phyloP scores from a whole-genome alignment of 1,140 invertebrate species.

The Phocides pigmalion region DNA sequence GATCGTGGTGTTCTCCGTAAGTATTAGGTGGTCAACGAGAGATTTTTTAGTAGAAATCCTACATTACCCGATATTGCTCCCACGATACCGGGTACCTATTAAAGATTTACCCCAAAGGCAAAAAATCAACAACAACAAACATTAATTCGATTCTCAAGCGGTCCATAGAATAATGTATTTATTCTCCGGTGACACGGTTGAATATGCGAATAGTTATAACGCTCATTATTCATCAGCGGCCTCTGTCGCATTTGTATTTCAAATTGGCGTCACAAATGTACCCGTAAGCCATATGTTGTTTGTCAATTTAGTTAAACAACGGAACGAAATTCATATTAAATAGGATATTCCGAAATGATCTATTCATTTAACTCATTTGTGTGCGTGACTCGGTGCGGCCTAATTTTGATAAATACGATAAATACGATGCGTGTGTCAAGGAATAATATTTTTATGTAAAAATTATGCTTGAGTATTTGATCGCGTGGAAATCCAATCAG shows the following conservation, averaged over 20 bases:
- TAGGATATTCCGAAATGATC: slow-evolving; percentile 16
- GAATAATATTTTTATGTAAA: no score
- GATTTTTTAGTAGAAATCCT: no score
- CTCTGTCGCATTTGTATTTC: slow-evolving; percentile 8
- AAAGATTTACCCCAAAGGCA: neutral
- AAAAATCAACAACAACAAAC: neutral
- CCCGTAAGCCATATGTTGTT: slow-evolving; percentile 12
- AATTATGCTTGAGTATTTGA: no score
- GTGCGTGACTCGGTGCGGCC: no score
- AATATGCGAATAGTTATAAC: slow-evolving; percentile 20
- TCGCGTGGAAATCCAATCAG: no score
- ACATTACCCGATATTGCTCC: no score
- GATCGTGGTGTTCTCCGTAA: no score
- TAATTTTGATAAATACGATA: no score
- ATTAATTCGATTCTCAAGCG: slow-evolving; percentile 9
- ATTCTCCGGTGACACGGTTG: slow-evolving; percentile 16
- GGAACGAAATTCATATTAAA: slow-evolving; percentile 6
- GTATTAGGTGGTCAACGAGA: no score
- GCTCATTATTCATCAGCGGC: slow-evolving; percentile 25
- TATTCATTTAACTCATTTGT: neutral
- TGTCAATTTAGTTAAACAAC: slow-evolving; percentile 19
- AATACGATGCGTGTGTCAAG: no score
- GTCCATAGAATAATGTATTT: slow-evolving; percentile 22
- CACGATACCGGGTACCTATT: neutral
- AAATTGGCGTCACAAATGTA: slow-evolving; percentile 15